Evolutionary conservation across 2,888 invertebrate species (phyloP), one percentile per base, ranked within the genome.

Genomic region (Spodoptera littoralis): DNA sequence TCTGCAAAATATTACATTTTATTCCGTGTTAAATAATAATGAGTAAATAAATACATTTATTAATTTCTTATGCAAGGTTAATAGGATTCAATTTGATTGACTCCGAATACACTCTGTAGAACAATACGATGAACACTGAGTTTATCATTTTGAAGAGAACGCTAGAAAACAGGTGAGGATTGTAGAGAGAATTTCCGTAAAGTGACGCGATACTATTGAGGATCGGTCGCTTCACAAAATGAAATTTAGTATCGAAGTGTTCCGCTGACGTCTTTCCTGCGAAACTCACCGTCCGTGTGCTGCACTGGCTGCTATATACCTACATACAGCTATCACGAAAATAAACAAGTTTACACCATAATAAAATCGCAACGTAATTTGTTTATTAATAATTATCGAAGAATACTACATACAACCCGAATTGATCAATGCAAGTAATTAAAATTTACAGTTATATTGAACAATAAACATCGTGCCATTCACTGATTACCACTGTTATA

Each of bases 231-330:
- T 81, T 77, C 76, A 72, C 76, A 76, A 87, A 90, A 89, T 89
- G 75, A 87, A 88, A 88, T 89, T 90, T 88, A 86, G 76, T 79
- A 82, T 83, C 75, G 81, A 36, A 83, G 80, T 81, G 79, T 80
- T 76, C 79, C 43, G 61, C 60, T 68, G 72, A 60, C 65, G 42
- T 70, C 54, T 54, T 36, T 36, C 36, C 52, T 41, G 36, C 46
- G 59, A 65, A 55, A 62, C 64, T 60, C 57, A 60, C 53, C 49
- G 45, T 49, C 60, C 51, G 11, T 47, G 41, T 65, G 24, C 47
- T 43, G 45, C 45, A 13, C 47, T 53, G 24, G 27, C 36, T 59
- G 49, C 50, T 51, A 27, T 2, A 48, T n/a, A n/a, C 36, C 45
- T 46, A 46, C 30, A 27, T 48, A 41, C 41, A 27, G n/a, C 18